Evolutionary conservation across 1,140 invertebrate species (phyloP), one percentile per base, ranked within the genome.

Genomic region (Drosophila orena): DNA sequence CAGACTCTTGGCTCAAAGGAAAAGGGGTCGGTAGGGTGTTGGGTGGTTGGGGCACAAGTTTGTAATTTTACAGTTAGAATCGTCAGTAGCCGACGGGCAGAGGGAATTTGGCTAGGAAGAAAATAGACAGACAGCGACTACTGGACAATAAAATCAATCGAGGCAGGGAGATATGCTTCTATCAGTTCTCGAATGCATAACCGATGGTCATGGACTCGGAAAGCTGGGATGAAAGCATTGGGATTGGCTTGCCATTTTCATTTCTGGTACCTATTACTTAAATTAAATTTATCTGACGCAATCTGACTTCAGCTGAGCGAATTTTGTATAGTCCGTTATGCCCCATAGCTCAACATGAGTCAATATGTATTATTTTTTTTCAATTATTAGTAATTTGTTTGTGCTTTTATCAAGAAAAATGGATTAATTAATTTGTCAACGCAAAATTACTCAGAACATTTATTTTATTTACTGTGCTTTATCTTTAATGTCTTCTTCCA

Each of bases 61-160:
- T 60, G 64, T 64, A 77, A 47, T 76, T 80, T 84, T 85, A 84
- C 81, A 80, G 81, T 84, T 85, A 84, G 77, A 70, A 70, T 50
- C 46, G 66, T 60, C 77, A 46, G 50, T 62, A 68, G 61, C 59
- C 62, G 35, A 27, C 42, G 50, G 54, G 73, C 35, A 54, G 50
- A 42, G 40, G 46, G 71, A 54, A 53, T 59, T 66, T 47, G 35
- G 34, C 37, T 15, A 57, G 20, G 59, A 34, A 56, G 27, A 34
- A 10, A 52, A 37, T 14, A 49, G 59, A 50, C 50, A 47, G 55
- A 69, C 52, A 35, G 52, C 50, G 35, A 71, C 68, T 71, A 70
- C 68, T 71, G 68, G 42, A 49, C 68, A 70, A 70, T 69, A 70
- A 69, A 70, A 57, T 47, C 68, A 70, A 56, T 70, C 14, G 65